Evolutionary conservation across 37 sponge, comb jelly and placozoan genomes (phyloP).

Genomic region (Sycon ciliatum): DNA sequence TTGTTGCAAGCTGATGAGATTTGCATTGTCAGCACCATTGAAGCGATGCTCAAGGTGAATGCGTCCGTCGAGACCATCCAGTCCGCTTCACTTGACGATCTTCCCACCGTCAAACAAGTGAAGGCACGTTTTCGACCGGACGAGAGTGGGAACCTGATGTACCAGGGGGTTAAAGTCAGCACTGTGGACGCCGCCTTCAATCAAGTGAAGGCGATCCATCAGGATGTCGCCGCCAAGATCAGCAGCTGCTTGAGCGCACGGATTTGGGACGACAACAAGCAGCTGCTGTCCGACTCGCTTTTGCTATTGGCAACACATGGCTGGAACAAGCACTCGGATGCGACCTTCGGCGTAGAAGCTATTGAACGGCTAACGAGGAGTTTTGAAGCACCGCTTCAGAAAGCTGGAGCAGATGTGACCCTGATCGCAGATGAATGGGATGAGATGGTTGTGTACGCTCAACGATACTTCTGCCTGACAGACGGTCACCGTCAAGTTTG

Average conservation of each 20-base stretch:
- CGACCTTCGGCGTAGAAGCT: slow-evolving; percentile 36
- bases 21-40: slow-evolving; percentile 41
- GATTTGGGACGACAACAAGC: slow-evolving; percentile 14
- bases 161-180: too few relatives aligned
- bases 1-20: slow-evolving; percentile 44
- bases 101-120: slow-evolving; percentile 53
- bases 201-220: too few relatives aligned
- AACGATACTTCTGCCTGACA: slow-evolving; percentile 48
- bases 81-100: slow-evolving; percentile 23
- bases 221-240: too few relatives aligned
- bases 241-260: too few relatives aligned
- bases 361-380: slow-evolving; percentile 19
- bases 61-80: slow-evolving; percentile 30
- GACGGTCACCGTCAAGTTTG: slow-evolving; percentile 30
- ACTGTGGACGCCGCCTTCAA: too few relatives aligned
- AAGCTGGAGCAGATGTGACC: slow-evolving; percentile 22
- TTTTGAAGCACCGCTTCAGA: slow-evolving; percentile 32
- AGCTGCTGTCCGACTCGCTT: slow-evolving; percentile 34
- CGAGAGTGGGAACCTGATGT: too few relatives aligned
- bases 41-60: slow-evolving; percentile 42
- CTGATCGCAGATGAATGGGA: slow-evolving; percentile 55
- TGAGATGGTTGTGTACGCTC: slow-evolving; percentile 49
- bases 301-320: slow-evolving; percentile 57
- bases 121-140: slow-evolving; percentile 20
- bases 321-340: slow-evolving; percentile 36